Evolutionary conservation across 2,113 vertebrate genomes (phyloP), one percentile per base, ranked within the genome.

Genomic region (Nycticorax nycticorax): DNA sequence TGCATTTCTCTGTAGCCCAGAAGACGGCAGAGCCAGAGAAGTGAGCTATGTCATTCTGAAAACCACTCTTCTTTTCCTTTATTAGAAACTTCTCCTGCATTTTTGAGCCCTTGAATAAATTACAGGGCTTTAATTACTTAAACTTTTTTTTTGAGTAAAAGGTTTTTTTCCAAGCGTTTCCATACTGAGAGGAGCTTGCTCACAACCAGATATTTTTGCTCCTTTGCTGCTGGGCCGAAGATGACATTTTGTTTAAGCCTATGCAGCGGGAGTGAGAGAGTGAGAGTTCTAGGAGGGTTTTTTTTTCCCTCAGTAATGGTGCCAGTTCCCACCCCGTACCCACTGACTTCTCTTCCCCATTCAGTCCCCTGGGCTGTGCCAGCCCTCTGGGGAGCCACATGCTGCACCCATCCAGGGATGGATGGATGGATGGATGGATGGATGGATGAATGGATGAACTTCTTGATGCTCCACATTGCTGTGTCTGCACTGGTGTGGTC

Each of bases 331-430:
- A 47, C 5, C 11, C n/a, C 0, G 0, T 45, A 63, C 27, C 47
- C 73, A 30, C 15, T 6, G 55, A 71, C 32, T 67, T 69, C 55
- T 83, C 10, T 47, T 86, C 27, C 33, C 30, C 27, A 0, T 21
- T 52, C 33, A 39, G 30, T 37, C 39, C 19, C 20, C 33, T 30
- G 53, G 18, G 26, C 28, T 55, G 43, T 76, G 39, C 57, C 48
- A 85, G 62, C n/a, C 0, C 0, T 16, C 21, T 64, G 50, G 23
- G 53, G 45, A 77, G 50, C 35, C 7, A 7, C 33, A 37, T 1
- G 2, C n/a, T 85, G 30, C 35, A 9, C 10, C 30, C 41, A 43
- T 43, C 41, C 41, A 43, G 41, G 56, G 56, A 39, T 17, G 39
- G 9, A 26, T 19, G 30, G 2, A 24, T 13, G 39, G 7, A 33